Conservation (phyloP, 2,797 vertebrate genomes). For the Holocentrus rufus region DNA sequence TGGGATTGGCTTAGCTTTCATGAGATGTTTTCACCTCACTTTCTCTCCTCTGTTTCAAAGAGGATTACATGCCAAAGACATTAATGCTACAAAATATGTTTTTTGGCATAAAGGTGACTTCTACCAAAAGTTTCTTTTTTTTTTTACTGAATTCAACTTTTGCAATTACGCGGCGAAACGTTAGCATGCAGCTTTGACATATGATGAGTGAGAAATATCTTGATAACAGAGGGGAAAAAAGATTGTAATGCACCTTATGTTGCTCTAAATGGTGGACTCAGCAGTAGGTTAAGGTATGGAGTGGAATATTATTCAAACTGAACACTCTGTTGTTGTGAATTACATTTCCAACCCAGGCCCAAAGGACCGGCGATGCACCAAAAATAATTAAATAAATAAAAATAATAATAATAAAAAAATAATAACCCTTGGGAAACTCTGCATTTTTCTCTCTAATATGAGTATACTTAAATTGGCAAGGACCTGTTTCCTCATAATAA, state of each 20-base stretch:
- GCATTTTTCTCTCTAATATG: not conserved
- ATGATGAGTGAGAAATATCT: not conserved
- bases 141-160: conserved; percentile 7
- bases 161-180: not conserved
- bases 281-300: conserved; percentile 1
- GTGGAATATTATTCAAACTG: not conserved
- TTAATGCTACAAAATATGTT: conserved; percentile 61
- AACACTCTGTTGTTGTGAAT: conserved; percentile 5
- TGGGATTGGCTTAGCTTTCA: conserved; percentile 66
- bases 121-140: conserved; percentile 7
- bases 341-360: conserved; percentile 19
- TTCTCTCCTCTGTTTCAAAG: conserved; percentile 68
- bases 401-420: conserved; percentile 10
- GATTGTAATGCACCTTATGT: not conserved
- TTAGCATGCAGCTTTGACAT: not conserved
- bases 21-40: conserved; percentile 61
- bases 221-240: not conserved
- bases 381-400: too few relatives aligned
- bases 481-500: conserved; percentile 12
- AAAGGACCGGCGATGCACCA: conserved; percentile 23
- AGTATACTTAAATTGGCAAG: not conserved
- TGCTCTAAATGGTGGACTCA: conserved; percentile 2
- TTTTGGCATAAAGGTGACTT: conserved; percentile 64
- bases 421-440: not conserved
- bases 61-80: conserved; percentile 73